Base-by-base conservation (phyloP, 2,797 vertebrate genomes). In the Xiphorhynchus erythropygius region DNA sequence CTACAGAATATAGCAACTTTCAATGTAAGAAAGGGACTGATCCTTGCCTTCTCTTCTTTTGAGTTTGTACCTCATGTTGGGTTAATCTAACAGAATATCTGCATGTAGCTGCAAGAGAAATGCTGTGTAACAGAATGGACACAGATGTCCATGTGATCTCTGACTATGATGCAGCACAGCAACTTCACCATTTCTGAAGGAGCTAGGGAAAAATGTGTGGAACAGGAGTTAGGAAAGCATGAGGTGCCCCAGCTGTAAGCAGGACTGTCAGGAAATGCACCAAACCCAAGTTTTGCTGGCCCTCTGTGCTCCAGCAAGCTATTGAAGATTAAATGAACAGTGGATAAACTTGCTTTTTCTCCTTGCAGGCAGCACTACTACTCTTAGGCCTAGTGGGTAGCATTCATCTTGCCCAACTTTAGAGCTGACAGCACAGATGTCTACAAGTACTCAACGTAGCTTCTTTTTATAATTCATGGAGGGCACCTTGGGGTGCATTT, bases 381-480 rank as follows among this genome's bases (percentile, higher is more conserved):
- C 91, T 95, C 91, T 96, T 96, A 93, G 82, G 39, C 65, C 85
- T 94, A 93, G 85, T 88, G 85, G 75, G 68, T 94, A 39, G 73
- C 78, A 95, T 95, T 91, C 79, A 92, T 95, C 94, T 96, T 94
- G 53, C 79, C 84, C 71, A 71, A 25, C 89, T 95, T 87, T 56
- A 78, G 69, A 94, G 80, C 1, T 94, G 94, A 94, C 91, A 94
- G 93, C 64, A 89, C 93, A 94, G 91, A 92, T 95, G 91, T 89
- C 89, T 93, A 68, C 64, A 78, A 94, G 76, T 64, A 83, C 64
- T 92, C 75, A 87, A 74, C 0, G 1, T 68, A 83, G 57, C 37
- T 60, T 71, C 65, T 91, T 57, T 92, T 87, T 94, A 57, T 95
- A 94, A 94, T 94, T 95, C 93, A 90, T 57, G 75, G 82, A 94